A percentile compares a stretch with the other conserved stretches of the same genome.
Evolutionary conservation across 2,888 invertebrate species (phyloP).

Genomic region (Coelopa pilipes): DNA sequence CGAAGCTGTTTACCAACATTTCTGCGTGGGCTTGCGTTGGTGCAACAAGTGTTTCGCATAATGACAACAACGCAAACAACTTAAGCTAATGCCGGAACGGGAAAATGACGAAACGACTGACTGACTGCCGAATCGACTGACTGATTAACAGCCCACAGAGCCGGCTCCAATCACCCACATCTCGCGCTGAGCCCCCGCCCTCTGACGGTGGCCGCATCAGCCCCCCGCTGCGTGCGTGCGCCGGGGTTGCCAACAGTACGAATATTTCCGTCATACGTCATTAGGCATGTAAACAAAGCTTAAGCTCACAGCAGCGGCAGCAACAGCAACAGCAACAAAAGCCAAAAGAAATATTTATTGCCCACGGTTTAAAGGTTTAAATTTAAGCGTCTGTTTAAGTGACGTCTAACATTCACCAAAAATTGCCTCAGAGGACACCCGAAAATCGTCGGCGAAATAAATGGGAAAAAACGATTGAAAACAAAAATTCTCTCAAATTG

Average conservation of each 20-base stretch:
- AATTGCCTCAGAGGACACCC: background rate
- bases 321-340: background rate
- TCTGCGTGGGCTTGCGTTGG: too few relatives aligned
- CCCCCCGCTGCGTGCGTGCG: background rate
- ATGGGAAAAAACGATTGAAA: background rate
- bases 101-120: too few relatives aligned
- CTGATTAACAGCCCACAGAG: constrained; percentile 3
- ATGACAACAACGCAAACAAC: too few relatives aligned
- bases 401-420: constrained; percentile 3
- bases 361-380: constrained; percentile 8
- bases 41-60: too few relatives aligned
- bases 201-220: background rate
- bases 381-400: constrained; percentile 14
- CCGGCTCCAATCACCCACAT: background rate
- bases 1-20: too few relatives aligned
- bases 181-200: background rate
- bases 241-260: background rate
- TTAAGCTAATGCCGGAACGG: too few relatives aligned
- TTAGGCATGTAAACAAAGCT: background rate
- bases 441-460: background rate
- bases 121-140: background rate
- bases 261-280: constrained; percentile 10
- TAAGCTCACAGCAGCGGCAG: background rate
- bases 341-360: background rate
- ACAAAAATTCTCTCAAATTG: too few relatives aligned